These are phyloP conservation scores for Tetramorium bicarinatum DNA, from an alignment of 2,888 invertebrate genomes.

Conservation along the genomic window DNA sequence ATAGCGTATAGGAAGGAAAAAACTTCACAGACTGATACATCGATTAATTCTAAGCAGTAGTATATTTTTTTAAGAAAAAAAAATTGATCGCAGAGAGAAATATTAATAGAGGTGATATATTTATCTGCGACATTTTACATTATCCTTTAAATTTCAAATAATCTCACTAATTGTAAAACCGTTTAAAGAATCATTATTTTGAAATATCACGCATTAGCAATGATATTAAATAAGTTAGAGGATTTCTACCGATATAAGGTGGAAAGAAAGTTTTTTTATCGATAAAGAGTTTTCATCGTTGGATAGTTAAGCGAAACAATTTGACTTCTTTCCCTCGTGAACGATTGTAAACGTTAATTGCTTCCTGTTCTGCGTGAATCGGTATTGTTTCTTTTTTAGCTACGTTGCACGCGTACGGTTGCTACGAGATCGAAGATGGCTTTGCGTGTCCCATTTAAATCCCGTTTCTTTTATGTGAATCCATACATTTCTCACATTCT, in stretches of 20 bases:
- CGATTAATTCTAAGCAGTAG: neutral
- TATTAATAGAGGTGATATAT: neutral
- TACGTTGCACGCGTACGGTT: slow-evolving; percentile 1
- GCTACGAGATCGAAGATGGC: slow-evolving; percentile 19
- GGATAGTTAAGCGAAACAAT: slow-evolving; percentile 39
- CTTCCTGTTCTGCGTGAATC: slow-evolving; percentile 46
- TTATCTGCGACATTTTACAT: neutral
- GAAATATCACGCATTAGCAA: neutral
- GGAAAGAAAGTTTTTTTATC: slow-evolving; percentile 17
- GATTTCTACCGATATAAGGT: neutral
- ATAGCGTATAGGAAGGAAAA: neutral
- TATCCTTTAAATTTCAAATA: neutral
- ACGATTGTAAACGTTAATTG: slow-evolving; percentile 58
- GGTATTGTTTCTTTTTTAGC: slow-evolving; percentile 39
- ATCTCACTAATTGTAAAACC: neutral
- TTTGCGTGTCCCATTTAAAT: slow-evolving; percentile 34
- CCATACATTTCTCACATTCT: neutral
- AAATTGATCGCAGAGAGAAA: neutral
- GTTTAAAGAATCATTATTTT: slow-evolving; percentile 21
- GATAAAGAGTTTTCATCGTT: slow-evolving; percentile 46
- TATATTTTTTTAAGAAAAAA: neutral
- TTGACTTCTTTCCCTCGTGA: slow-evolving; percentile 29
- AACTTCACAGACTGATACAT: neutral
- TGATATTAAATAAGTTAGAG: neutral
- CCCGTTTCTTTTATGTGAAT: slow-evolving; percentile 2